These are phyloP conservation scores for Danaus plexippus DNA, from an alignment of 1,140 invertebrate species.

Conservation along the genomic window DNA sequence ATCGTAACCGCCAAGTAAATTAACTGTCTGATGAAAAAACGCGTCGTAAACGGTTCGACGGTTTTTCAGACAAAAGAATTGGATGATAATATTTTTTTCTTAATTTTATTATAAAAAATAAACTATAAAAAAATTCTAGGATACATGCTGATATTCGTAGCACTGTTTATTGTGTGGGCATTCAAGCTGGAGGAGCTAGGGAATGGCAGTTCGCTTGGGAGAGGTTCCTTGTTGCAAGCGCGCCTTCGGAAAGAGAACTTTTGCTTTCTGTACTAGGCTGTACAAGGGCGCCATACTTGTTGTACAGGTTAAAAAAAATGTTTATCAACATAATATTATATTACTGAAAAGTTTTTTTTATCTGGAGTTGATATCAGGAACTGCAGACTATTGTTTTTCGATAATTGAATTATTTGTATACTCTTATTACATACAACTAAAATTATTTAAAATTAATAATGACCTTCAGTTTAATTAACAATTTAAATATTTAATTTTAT, in stretches of 20 bases:
- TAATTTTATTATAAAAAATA: too few species aligned
- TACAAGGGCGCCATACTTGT: slow-evolving; percentile 81
- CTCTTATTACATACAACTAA: too few species aligned
- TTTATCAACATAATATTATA: not conserved
- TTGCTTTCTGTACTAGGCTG: slow-evolving; percentile 85
- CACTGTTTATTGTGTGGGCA: slow-evolving; percentile 88
- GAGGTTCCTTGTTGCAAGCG: slow-evolving; percentile 79
- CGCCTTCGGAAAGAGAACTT: slow-evolving; percentile 83
- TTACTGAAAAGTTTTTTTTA: too few species aligned
- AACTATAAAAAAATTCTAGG: slow-evolving; percentile 61
- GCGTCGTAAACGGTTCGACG: not conserved
- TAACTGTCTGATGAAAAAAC: too few species aligned
- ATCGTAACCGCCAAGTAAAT: too few species aligned
- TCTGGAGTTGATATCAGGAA: too few species aligned
- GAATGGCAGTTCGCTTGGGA: slow-evolving; percentile 92
- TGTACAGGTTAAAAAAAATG: slow-evolving; percentile 72
- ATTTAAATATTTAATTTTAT: too few species aligned
- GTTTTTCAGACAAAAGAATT: not conserved
- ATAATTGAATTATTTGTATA: too few species aligned
- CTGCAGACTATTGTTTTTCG: too few species aligned
- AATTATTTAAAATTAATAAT: too few species aligned
- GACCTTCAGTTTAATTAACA: too few species aligned
- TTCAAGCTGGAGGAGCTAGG: slow-evolving; percentile 81
- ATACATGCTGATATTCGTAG: slow-evolving; percentile 86
- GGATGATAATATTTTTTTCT: slow-evolving; percentile 3